Base-by-base conservation (phyloP, 2,888 invertebrate genomes). In the Hydraecia micacea region DNA sequence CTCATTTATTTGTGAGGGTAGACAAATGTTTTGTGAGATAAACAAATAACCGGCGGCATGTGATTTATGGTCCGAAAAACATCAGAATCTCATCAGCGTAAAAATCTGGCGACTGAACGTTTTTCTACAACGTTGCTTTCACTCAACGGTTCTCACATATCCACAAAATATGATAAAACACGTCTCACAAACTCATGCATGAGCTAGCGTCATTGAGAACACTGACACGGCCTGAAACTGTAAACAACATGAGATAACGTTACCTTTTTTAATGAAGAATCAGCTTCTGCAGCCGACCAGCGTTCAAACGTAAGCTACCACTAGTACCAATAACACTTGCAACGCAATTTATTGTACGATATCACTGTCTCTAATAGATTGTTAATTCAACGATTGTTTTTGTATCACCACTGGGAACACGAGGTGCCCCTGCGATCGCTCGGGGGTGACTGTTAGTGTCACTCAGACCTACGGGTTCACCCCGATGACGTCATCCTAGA, bases 401-500 rank as follows among this genome's bases (percentile, higher is more conserved):
- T 94, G 89, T 94, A 87, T 86, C 87, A 89, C 84, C 84, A 86
- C 86, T 81, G 83, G 87, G 86, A 88, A 91, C 93, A 91, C 96
- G 93, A 92, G 94, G 90, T 88, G 87, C 88, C 94, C 94, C 94
- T 93, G 83, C 92, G 91, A 91, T 92, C 83, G 93, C 94, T 94
- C 93, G 90, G 95, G 96, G 96, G 96, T 96, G 95, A 97, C 96
- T 97, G 96, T 95, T 96, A 91, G 93, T 95, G 95, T 95, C 95
- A 95, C 93, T 94, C 93, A 93, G 94, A 95, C 91, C 94, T 91
- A 92, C 94, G 94, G 94, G 94, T 95, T 96, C 96, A 96, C 96
- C 96, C 96, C 93, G 95, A 96, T 97, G 96, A 97, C 96, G 96
- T 97, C 96, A 97, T 93, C 94, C 89, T 94, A 95, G 94, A 94